Conservation (phyloP, 1,140 invertebrate genomes). For the Macrostomum lignano region DNA sequence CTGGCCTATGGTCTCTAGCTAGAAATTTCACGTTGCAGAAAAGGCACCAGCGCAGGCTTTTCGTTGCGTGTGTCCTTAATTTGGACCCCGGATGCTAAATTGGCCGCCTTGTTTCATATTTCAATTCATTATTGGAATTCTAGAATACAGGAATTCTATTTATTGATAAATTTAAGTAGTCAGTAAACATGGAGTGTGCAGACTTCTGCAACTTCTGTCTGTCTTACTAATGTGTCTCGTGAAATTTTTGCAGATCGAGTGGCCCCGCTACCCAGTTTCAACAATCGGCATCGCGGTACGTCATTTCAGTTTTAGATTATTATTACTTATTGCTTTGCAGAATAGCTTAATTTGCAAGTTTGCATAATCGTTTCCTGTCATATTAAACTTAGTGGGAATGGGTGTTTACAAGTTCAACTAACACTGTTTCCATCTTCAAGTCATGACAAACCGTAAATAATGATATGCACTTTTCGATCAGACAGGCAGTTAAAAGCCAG, state of each 20-base stretch:
- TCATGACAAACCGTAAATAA: no score
- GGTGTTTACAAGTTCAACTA: not conserved
- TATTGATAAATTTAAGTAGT: no score
- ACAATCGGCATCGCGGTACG: constrained; percentile 1
- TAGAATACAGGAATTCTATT: no score
- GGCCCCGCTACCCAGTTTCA: constrained; percentile 1
- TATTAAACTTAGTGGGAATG: not conserved
- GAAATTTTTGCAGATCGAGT: not conserved
- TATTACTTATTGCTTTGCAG: not conserved
- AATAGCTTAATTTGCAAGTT: constrained; percentile 1
- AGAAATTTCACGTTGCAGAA: no score
- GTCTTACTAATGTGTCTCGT: no score
- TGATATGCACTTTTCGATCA: constrained; percentile 33
- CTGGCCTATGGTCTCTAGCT: no score
- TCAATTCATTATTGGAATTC: constrained; percentile 46
- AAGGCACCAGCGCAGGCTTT: no score
- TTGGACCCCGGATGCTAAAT: not conserved
- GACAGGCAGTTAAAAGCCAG: no score
- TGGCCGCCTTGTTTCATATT: constrained; percentile 6
- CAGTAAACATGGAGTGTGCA: constrained; percentile 46
- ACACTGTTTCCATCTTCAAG: no score
- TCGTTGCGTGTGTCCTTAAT: no score
- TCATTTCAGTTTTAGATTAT: not conserved
- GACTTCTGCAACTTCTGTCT: no score
- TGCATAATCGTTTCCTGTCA: no score